phyloP scores from a whole-genome alignment of 2,797 vertebrate species.

The Poecilia wingei region DNA sequence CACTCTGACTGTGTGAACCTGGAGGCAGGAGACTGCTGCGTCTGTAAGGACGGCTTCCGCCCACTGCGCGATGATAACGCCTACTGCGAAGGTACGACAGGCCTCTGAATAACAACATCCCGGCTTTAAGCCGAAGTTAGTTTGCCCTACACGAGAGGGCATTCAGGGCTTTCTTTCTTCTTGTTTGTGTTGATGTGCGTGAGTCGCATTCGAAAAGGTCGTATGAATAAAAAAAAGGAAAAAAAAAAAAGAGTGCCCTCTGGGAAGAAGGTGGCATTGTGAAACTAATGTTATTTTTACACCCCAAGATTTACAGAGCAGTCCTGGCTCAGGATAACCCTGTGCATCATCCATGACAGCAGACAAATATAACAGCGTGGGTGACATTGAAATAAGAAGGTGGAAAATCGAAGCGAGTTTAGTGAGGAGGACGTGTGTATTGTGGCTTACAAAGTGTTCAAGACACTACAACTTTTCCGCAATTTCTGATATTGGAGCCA shows the following conservation, averaged over 20 bases:
- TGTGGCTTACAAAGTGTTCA: not conserved
- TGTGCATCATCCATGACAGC: not conserved
- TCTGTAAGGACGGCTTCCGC: slow-evolving; percentile 92
- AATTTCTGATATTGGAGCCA: not conserved
- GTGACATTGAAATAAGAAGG: slow-evolving; percentile 4
- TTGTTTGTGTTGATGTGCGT: not conserved
- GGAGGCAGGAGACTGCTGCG: slow-evolving; percentile 90
- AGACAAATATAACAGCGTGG: slow-evolving; percentile 6
- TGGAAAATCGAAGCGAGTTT: not conserved
- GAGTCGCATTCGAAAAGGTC: slow-evolving; percentile 11
- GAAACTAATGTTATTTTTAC: slow-evolving; percentile 12
- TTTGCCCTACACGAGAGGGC: slow-evolving; percentile 15
- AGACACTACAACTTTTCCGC: not conserved
- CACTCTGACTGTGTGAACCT: slow-evolving; percentile 93
- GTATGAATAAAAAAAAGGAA: slow-evolving; percentile 3
- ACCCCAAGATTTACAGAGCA: not conserved
- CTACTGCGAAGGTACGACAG: slow-evolving; percentile 92
- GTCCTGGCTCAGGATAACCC: not conserved
- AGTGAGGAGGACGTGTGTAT: not conserved
- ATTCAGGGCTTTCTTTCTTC: not conserved
- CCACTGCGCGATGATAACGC: slow-evolving; percentile 93
- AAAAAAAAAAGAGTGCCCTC: not conserved
- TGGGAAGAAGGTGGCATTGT: slow-evolving; percentile 2
- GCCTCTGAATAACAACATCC: slow-evolving; percentile 24
- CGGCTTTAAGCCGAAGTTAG: slow-evolving; percentile 30